These are phyloP conservation scores for Amphiprion clarkii DNA, from an alignment of 2,797 vertebrate species.

Conservation along the genomic window DNA sequence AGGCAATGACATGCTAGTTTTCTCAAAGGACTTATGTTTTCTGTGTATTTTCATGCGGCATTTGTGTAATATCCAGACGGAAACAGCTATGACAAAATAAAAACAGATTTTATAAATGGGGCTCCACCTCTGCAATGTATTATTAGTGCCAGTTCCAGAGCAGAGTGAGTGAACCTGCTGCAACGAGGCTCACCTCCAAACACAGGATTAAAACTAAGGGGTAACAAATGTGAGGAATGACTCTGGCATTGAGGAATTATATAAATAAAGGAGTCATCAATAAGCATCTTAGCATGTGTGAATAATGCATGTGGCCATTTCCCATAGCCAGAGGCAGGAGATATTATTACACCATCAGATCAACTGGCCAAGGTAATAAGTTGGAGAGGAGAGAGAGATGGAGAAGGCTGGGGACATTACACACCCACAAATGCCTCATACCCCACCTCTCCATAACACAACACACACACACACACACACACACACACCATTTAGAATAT, in stretches of 20 bases:
- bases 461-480: conserved; percentile 11
- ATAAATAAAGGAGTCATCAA: conserved; percentile 84
- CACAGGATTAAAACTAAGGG: conserved; percentile 47
- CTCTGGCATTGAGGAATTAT: conserved; percentile 67
- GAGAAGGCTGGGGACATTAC: conserved; percentile 55
- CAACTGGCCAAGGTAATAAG: conserved; percentile 75
- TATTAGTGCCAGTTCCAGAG: conserved; percentile 29
- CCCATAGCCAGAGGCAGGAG: conserved; percentile 78
- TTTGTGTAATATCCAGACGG: conserved; percentile 20
- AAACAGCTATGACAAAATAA: conserved; percentile 40
- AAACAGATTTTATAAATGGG: conserved; percentile 26
- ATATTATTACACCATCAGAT: conserved; percentile 83
- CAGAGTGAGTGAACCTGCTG: conserved; percentile 27
- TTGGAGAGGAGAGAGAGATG: conserved; percentile 43
- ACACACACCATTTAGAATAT: conserved; percentile 18
- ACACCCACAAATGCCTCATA: background rate
- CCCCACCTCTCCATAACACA: background rate
- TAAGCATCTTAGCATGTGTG: conserved; percentile 82
- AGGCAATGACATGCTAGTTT: conserved; percentile 36
- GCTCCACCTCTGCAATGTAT: conserved; percentile 30
- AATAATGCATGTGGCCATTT: conserved; percentile 86
- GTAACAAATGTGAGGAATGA: conserved; percentile 65
- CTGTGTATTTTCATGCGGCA: conserved; percentile 7
- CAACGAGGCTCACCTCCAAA: conserved; percentile 52
- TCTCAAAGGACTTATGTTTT: conserved; percentile 38